Percentiles rank a stretch among this genome's conserved stretches.
These are phyloP conservation scores for Coleophora deauratella DNA, from an alignment of 2,888 invertebrate species.

Conservation along the genomic window DNA sequence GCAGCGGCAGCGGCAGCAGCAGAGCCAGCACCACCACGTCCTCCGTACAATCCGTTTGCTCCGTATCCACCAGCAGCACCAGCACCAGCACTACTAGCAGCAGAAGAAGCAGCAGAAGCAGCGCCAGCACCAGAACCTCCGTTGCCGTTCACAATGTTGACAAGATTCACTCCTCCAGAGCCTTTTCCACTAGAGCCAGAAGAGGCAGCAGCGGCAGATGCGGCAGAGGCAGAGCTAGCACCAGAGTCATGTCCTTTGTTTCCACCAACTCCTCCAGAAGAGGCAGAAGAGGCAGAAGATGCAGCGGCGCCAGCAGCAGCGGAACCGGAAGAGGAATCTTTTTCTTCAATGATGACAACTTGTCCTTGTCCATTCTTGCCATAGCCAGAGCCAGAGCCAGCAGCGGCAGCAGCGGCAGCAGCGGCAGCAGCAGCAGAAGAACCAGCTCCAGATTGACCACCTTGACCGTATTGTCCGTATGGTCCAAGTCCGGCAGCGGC, in stretches of 20 bases:
- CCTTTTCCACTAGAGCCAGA: constrained; percentile 6
- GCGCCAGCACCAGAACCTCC: neutral
- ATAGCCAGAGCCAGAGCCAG: constrained; percentile 1
- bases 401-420: neutral
- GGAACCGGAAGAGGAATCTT: neutral
- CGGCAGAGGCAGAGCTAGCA: neutral
- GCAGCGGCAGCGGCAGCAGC: constrained; percentile 1
- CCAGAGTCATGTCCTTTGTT: constrained; percentile 4
- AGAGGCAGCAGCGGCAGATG: constrained; percentile 3
- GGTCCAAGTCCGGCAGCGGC: neutral
- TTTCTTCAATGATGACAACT: constrained; percentile 3
- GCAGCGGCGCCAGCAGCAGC: neutral
- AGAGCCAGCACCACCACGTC: constrained; percentile 2
- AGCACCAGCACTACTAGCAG: constrained; percentile 8
- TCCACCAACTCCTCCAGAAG: constrained; percentile 7
- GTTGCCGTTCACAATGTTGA: constrained; percentile 5
- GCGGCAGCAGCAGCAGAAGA: neutral
- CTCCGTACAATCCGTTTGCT: constrained; percentile 7
- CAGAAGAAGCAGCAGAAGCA: constrained; percentile 8
- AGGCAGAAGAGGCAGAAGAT: constrained; percentile 11
- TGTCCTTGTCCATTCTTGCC: neutral
- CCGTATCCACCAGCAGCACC: constrained; percentile 4
- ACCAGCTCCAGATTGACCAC: neutral
- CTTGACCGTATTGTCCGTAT: too few species aligned
- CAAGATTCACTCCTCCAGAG: too few species aligned